These are phyloP conservation scores for Petrocephalus schoutedeni DNA, from an alignment of 2,797 vertebrate species.

Conservation along the genomic window DNA sequence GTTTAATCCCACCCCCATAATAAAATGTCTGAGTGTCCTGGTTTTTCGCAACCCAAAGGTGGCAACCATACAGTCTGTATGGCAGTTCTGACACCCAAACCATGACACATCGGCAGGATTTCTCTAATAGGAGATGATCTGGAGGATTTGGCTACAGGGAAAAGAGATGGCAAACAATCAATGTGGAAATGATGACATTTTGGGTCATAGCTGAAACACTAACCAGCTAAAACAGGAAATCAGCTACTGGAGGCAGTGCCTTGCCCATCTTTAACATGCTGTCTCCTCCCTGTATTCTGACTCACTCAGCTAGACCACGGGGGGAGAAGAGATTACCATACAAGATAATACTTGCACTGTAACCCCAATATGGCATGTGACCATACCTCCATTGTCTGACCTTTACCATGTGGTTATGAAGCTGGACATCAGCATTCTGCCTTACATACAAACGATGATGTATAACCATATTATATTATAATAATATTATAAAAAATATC, in stretches of 20 bases:
- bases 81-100: neutral
- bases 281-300: neutral
- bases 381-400: neutral
- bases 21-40: too few relatives aligned
- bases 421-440: neutral
- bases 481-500: neutral
- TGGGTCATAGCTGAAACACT: constrained; percentile 43
- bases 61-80: neutral
- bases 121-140: neutral
- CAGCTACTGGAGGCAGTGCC: neutral
- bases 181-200: constrained; percentile 38
- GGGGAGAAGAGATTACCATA: neutral
- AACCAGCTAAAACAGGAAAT: constrained; percentile 23
- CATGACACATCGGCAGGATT: neutral
- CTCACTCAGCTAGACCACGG: neutral
- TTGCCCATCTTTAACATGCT: neutral
- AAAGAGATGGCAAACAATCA: neutral
- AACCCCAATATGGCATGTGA: neutral
- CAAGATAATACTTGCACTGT: neutral
- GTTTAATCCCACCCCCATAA: too few relatives aligned
- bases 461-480: neutral
- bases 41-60: too few relatives aligned
- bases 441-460: neutral
- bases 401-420: neutral
- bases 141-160: neutral